Conservation (phyloP, 2,113 vertebrate genomes). For the Plestiodon gilberti region DNA sequence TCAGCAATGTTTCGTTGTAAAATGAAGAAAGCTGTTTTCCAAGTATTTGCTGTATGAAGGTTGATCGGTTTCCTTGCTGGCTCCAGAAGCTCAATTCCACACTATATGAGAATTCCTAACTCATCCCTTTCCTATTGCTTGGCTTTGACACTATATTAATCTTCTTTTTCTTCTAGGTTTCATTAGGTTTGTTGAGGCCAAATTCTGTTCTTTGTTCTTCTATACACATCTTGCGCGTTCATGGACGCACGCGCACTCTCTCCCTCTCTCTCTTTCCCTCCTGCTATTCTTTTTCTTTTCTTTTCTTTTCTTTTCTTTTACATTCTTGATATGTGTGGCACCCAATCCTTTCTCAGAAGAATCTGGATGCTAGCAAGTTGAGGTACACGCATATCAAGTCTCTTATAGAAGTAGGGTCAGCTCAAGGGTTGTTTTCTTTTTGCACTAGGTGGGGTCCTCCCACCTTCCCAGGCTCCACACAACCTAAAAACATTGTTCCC, state of each 20-base stretch:
- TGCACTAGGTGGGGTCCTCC: neutral
- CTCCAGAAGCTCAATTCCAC: neutral
- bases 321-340: neutral
- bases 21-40: neutral
- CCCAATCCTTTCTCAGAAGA: neutral
- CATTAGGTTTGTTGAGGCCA: neutral
- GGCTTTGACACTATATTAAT: slow-evolving; percentile 21
- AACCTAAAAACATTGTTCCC: too few species aligned
- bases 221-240: neutral
- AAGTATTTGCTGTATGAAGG: neutral
- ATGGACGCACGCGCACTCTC: neutral
- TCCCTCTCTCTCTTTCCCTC: too few species aligned
- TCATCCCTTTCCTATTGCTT: neutral
- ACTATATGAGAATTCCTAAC: neutral
- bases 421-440: neutral
- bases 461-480: too few species aligned
- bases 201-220: neutral
- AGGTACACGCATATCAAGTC: neutral
- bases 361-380: neutral
- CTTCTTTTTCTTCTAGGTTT: neutral
- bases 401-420: neutral
- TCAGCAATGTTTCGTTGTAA: neutral
- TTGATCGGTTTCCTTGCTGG: neutral
- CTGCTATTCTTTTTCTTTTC: neutral
- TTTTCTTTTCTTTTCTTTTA: neutral